Evolutionary conservation across 1,140 invertebrate species (phyloP).

Genomic region (Grapholita molesta): DNA sequence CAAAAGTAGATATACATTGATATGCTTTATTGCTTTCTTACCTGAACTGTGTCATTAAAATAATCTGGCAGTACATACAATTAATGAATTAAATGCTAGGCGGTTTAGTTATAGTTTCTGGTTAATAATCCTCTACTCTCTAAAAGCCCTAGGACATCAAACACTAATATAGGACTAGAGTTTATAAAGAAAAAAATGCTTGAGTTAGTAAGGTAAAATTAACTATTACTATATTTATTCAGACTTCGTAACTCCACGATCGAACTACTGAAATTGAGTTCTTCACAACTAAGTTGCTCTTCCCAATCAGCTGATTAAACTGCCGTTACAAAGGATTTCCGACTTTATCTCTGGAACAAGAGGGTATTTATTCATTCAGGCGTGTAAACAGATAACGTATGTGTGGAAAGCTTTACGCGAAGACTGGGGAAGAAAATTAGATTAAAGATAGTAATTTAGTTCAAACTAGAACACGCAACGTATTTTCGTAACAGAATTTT

Average conservation of each 20-base stretch:
- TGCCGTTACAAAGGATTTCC: constrained; percentile 17
- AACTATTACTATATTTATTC: no score
- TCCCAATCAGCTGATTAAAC: constrained; percentile 48
- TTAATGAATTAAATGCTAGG: no score
- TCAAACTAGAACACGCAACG: constrained; percentile 1
- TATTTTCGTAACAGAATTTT: neutral
- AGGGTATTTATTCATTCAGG: constrained; percentile 24
- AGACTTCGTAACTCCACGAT: neutral
- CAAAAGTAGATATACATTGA: no score
- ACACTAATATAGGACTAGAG: no score
- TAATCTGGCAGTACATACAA: no score
- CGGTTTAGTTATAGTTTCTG: no score
- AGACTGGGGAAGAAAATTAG: constrained; percentile 4
- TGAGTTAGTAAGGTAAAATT: no score
- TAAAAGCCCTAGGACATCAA: no score
- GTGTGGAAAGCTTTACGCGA: constrained; percentile 14
- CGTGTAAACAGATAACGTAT: constrained; percentile 5
- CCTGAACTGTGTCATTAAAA: no score
- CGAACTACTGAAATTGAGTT: constrained; percentile 33
- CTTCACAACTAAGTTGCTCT: constrained; percentile 39
- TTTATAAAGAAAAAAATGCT: no score
- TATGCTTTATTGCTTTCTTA: no score
- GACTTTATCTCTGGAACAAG: constrained; percentile 8
- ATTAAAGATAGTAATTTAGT: constrained; percentile 16
- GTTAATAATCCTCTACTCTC: no score